These are phyloP conservation scores for Cathartes aura DNA, from an alignment of 2,113 vertebrate species.

Conservation along the genomic window DNA sequence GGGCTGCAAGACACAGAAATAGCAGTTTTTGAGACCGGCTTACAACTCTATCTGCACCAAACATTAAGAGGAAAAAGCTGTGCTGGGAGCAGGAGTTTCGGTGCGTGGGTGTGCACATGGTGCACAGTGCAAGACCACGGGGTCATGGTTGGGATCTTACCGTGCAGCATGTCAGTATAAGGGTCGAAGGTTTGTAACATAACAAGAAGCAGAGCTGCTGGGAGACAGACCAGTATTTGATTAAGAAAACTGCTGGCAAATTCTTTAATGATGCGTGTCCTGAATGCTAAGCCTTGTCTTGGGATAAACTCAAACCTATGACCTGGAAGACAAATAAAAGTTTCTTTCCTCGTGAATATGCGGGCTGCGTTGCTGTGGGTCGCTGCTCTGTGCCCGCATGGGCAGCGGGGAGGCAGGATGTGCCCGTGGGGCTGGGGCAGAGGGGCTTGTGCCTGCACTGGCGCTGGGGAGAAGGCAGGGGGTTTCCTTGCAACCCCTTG, in stretches of 20 bases:
- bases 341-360: not conserved
- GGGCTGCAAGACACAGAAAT: not conserved
- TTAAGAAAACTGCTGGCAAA: not conserved
- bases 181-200: not conserved
- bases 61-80: not conserved
- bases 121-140: accelerated
- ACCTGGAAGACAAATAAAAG: not conserved
- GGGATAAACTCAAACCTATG: not conserved
- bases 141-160: not conserved
- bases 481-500: not conserved
- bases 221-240: not conserved
- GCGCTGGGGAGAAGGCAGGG: not conserved
- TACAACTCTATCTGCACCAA: not conserved
- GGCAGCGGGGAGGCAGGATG: not conserved
- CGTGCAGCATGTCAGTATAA: accelerated
- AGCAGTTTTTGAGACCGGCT: not conserved
- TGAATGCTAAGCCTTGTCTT: not conserved
- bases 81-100: not conserved
- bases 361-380: not conserved
- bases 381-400: not conserved
- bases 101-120: accelerated
- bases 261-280: not conserved
- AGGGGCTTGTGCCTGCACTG: not conserved
- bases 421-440: accelerated
- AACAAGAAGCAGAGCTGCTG: not conserved